Percentiles rank a stretch among this genome's conserved stretches.
These are phyloP conservation scores for Propsilocerus akamusi DNA, from an alignment of 1,140 invertebrate genomes.

Conservation along the genomic window DNA sequence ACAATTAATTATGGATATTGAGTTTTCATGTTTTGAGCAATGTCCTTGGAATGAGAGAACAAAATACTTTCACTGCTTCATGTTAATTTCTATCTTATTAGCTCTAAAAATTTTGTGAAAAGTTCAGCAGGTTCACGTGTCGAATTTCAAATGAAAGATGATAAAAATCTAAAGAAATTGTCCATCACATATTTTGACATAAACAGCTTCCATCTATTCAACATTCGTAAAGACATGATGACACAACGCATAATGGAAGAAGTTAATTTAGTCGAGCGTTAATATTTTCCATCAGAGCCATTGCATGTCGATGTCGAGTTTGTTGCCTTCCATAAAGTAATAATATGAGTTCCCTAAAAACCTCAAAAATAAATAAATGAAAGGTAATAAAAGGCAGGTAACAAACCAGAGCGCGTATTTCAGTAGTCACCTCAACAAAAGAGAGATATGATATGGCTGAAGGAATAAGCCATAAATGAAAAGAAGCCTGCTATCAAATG, in stretches of 20 bases:
- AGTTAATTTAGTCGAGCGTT: neutral
- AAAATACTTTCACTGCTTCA: neutral
- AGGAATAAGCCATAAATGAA: neutral
- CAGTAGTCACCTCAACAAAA: neutral
- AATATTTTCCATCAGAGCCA: too few relatives aligned
- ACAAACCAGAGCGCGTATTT: neutral
- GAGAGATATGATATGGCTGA: neutral
- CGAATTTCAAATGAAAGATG: neutral
- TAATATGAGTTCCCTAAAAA: neutral
- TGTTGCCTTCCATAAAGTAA: neutral
- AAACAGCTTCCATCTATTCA: neutral
- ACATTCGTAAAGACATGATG: neutral
- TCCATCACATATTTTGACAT: neutral
- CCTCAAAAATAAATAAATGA: neutral
- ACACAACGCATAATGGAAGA: neutral
- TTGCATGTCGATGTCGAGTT: too few relatives aligned
- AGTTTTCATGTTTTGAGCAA: neutral
- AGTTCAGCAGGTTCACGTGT: neutral
- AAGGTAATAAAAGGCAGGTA: neutral
- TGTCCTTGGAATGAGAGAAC: too few relatives aligned
- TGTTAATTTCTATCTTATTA: neutral
- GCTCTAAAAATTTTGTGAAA: too few relatives aligned
- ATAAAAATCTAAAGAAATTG: neutral
- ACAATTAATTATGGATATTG: conserved; percentile 3
- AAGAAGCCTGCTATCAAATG: neutral